Evolutionary conservation across 1,140 invertebrate species (phyloP).

Genomic region (Drosophila simulans): DNA sequence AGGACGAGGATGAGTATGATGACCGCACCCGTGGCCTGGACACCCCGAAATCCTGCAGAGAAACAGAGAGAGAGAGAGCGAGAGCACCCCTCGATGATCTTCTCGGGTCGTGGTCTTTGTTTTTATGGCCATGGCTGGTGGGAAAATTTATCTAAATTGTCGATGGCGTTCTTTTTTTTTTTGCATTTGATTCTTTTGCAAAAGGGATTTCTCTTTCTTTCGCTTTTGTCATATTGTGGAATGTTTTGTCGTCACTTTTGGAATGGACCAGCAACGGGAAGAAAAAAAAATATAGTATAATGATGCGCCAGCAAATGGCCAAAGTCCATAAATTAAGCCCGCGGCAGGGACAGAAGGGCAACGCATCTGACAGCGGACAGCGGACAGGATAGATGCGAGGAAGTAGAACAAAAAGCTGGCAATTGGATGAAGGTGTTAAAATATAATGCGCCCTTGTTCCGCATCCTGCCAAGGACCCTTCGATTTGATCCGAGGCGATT

Average conservation of each 20-base stretch:
- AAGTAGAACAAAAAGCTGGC: slow-evolving; percentile 58
- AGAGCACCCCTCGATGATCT: slow-evolving; percentile 66
- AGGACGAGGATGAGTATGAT: slow-evolving; percentile 38
- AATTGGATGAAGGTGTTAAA: slow-evolving; percentile 85
- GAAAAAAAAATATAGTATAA: slow-evolving; percentile 29
- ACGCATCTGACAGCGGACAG: slow-evolving; percentile 68
- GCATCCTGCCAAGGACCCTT: slow-evolving; percentile 32
- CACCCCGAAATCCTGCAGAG: slow-evolving; percentile 36
- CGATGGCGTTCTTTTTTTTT: slow-evolving; percentile 66
- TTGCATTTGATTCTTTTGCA: slow-evolving; percentile 62
- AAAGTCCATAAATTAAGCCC: slow-evolving; percentile 83
- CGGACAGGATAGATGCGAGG: slow-evolving; percentile 69
- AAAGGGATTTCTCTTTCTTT: slow-evolving; percentile 66
- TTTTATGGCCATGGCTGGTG: slow-evolving; percentile 81
- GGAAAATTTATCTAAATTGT: slow-evolving; percentile 85
- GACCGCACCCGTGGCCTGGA: slow-evolving; percentile 60
- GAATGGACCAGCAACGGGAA: slow-evolving; percentile 29
- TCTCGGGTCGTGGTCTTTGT: slow-evolving; percentile 73
- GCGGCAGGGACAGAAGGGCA: slow-evolving; percentile 29
- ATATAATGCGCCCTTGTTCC: slow-evolving; percentile 65
- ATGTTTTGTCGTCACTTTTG: slow-evolving; percentile 84
- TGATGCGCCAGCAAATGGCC: slow-evolving; percentile 71
- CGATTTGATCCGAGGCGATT: slow-evolving; percentile 10
- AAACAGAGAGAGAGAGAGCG: neutral
- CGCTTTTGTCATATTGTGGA: slow-evolving; percentile 83